Evolutionary conservation across 1,140 invertebrate species (phyloP).

Genomic region (Drosophila virilis): DNA sequence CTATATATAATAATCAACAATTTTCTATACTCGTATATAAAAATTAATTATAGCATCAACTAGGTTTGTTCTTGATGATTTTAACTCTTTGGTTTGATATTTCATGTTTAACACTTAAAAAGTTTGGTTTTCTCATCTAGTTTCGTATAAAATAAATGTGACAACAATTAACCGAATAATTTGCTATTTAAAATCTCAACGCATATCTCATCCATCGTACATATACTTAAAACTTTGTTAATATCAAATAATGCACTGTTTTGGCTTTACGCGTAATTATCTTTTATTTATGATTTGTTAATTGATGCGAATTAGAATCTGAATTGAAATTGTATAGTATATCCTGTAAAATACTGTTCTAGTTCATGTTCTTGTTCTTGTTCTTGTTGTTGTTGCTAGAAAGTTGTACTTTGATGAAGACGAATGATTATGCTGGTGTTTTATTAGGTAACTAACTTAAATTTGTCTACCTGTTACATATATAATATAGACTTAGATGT

Average conservation of each 20-base stretch:
- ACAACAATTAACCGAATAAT: conserved; percentile 79
- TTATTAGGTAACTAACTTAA: conserved; percentile 54
- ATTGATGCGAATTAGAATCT: conserved; percentile 61
- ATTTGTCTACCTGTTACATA: conserved; percentile 16
- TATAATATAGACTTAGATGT: conserved; percentile 8
- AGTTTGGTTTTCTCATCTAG: conserved; percentile 22
- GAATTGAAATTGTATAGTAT: conserved; percentile 42
- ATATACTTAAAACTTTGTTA: conserved; percentile 44
- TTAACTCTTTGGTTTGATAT: conserved; percentile 71
- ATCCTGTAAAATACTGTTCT: conserved; percentile 24
- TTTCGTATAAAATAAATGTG: conserved; percentile 66
- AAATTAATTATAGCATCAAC: conserved; percentile 76
- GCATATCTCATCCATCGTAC: conserved; percentile 23
- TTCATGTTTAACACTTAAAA: conserved; percentile 69
- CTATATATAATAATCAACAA: conserved; percentile 81
- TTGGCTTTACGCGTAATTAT: conserved; percentile 54
- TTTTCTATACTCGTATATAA: conserved; percentile 71
- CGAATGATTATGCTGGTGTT: conserved; percentile 72
- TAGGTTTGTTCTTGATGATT: conserved; percentile 50
- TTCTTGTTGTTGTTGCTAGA: conserved; percentile 40
- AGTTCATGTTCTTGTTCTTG: neutral
- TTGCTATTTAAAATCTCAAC: conserved; percentile 77
- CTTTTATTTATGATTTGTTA: conserved; percentile 27
- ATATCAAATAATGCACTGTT: conserved; percentile 76
- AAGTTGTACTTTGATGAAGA: conserved; percentile 80